Evolutionary conservation across 92 coral and sea anemone genomes (phyloP), one percentile per base, ranked within the genome.

Genomic region (Porites rus): DNA sequence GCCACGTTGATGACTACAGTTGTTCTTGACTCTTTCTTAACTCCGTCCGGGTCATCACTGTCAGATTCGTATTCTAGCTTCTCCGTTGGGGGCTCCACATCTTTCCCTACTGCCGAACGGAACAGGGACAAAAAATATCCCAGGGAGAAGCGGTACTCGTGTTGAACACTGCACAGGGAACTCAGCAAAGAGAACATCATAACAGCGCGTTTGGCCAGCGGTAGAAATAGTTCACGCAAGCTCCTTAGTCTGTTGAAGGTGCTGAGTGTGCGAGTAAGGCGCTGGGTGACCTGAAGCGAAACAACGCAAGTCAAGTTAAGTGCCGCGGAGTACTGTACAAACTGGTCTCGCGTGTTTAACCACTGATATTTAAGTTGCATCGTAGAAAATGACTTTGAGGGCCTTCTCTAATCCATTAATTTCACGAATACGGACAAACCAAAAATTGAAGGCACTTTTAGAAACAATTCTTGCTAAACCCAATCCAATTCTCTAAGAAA

Each of bases 61-160:
- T 94, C 97, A n/a, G 95, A 93, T 22, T 92, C 92, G 77, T 94
- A 94, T 74, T 94, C 97, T 14, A 92, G 69, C 59, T 78, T 87
- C 76, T 94, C 97, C 3, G 77, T 73, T 8, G 93, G 65, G 11
- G 86, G 87, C 72, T 81, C 87, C 28, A 80, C 86, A 74, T 92
- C 96, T 63, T 92, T 89, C 31, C 96, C 95, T 12, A 94, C 92
- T 38, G 98, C 98, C 69, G 90, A 81, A 65, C 93, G 96, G 86
- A 95, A 96, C 74, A 96, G 82, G 18, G 91, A 88, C 85, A 96
- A 69, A 79, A 94, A 96, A 72, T 94, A 95, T 56, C 91, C 98
- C 62, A 95, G 78, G 70, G 98, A 95, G 79, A 95, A 96, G 58
- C 99, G 99, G 82, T 94, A 96, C 88, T 96, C 98, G 84, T 96